These are phyloP conservation scores for Tenthredo amoena DNA, from an alignment of 2,888 invertebrate genomes.

Conservation along the genomic window DNA sequence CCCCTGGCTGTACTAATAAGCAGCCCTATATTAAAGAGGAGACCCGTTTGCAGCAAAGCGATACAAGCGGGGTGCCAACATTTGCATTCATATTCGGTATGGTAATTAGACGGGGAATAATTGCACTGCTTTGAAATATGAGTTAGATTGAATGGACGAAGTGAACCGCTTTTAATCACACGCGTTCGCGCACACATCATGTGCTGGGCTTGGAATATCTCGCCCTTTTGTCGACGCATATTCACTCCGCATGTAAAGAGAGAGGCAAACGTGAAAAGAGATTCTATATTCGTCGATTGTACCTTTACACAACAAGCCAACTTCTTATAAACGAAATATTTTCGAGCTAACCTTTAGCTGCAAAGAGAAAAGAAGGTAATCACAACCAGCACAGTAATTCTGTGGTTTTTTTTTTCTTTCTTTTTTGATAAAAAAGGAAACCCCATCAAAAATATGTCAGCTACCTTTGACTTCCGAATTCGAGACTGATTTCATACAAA, in stretches of 20 bases:
- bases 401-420: background rate
- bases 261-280: background rate
- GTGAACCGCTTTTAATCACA: slow-evolving; percentile 55
- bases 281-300: background rate
- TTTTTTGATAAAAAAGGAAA: background rate
- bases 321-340: background rate
- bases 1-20: slow-evolving; percentile 69
- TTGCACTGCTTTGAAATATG: slow-evolving; percentile 66
- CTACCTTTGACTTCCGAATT: background rate
- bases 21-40: slow-evolving; percentile 70
- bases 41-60: slow-evolving; percentile 58
- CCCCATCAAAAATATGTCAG: background rate
- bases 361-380: background rate
- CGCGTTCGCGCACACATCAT: slow-evolving; percentile 7
- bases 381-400: background rate
- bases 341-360: background rate
- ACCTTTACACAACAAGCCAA: background rate
- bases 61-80: slow-evolving; percentile 60
- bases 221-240: background rate
- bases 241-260: background rate
- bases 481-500: slow-evolving; percentile 1
- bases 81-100: slow-evolving; percentile 76
- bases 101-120: slow-evolving; percentile 75
- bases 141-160: slow-evolving; percentile 56
- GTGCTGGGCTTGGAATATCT: background rate